phyloP scores from a whole-genome alignment of 92 coral and sea anemone species.

The Epizoanthus stellaris region DNA sequence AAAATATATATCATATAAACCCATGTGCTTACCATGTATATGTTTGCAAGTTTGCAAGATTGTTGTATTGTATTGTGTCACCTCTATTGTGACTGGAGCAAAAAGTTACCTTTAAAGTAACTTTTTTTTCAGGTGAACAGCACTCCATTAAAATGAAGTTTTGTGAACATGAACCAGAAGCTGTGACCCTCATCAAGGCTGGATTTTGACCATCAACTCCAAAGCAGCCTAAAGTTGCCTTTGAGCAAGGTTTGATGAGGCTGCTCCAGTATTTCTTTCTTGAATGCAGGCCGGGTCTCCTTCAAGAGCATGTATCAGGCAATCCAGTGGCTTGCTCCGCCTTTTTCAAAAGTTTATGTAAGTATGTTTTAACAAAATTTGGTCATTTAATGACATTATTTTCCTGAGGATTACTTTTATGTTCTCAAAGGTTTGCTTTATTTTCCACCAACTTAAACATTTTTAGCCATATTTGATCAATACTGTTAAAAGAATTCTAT shows the following conservation, averaged over 20 bases:
- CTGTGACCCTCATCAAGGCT: slow-evolving; percentile 45
- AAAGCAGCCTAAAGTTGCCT: slow-evolving; percentile 63
- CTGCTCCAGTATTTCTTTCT: slow-evolving; percentile 44
- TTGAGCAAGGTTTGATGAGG: slow-evolving; percentile 55
- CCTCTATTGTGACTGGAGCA: too few relatives aligned
- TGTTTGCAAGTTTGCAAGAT: too few relatives aligned
- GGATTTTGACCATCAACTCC: slow-evolving; percentile 73
- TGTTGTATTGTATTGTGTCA: too few relatives aligned
- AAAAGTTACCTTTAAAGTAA: too few relatives aligned
- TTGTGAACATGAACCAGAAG: slow-evolving; percentile 60
- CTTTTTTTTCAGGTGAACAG: slow-evolving; percentile 41
- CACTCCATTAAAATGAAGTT: slow-evolving; percentile 50
- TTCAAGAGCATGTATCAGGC: slow-evolving; percentile 51
- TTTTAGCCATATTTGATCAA: too few relatives aligned
- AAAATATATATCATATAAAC: too few relatives aligned
- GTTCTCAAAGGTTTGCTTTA: too few relatives aligned
- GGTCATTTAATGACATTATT: too few relatives aligned
- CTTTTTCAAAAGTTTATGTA: slow-evolving; percentile 56
- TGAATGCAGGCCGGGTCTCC: slow-evolving; percentile 65
- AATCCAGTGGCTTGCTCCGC: slow-evolving; percentile 60
- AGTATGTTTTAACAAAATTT: not conserved
- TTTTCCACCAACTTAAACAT: too few relatives aligned
- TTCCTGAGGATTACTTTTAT: too few relatives aligned
- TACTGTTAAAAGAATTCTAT: too few relatives aligned
- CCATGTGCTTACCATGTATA: too few relatives aligned